These are phyloP conservation scores for Pseudomugil tenellus DNA, from an alignment of 2,797 vertebrate genomes.

Conservation along the genomic window DNA sequence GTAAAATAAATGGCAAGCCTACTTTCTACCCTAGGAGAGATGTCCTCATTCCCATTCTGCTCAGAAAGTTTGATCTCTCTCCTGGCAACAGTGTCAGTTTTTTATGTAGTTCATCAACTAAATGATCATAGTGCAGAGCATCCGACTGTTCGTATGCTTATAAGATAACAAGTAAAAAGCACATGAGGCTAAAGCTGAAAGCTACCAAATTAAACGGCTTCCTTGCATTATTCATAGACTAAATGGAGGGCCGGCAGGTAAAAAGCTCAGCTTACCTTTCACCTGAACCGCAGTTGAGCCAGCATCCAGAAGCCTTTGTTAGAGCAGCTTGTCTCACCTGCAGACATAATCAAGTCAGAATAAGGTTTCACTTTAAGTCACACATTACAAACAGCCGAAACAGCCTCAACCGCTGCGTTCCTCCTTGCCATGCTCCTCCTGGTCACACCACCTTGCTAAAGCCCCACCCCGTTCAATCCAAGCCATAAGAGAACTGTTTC, in stretches of 20 bases:
- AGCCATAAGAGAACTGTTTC: conserved; percentile 33
- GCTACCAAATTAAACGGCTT: conserved; percentile 6
- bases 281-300: conserved; percentile 66
- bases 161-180: neutral
- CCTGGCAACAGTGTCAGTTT: conserved; percentile 50
- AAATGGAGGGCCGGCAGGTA: conserved; percentile 18
- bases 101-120: conserved; percentile 37
- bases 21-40: conserved; percentile 42
- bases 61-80: conserved; percentile 43
- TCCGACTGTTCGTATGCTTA: neutral
- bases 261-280: conserved; percentile 76
- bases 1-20: conserved; percentile 29
- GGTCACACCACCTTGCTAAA: conserved; percentile 63
- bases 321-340: conserved; percentile 70
- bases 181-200: conserved; percentile 13
- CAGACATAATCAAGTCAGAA: conserved; percentile 42
- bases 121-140: neutral
- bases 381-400: conserved; percentile 27
- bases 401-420: conserved; percentile 16
- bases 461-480: conserved; percentile 42
- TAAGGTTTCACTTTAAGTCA: conserved; percentile 57
- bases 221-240: conserved; percentile 47
- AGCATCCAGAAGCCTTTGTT: conserved; percentile 72
- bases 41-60: conserved; percentile 40
- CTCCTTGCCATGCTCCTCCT: conserved; percentile 60